A percentile compares a stretch with the other conserved stretches of the same genome.
Conservation (phyloP, 2,113 vertebrate species). For the Gila orcuttii region DNA sequence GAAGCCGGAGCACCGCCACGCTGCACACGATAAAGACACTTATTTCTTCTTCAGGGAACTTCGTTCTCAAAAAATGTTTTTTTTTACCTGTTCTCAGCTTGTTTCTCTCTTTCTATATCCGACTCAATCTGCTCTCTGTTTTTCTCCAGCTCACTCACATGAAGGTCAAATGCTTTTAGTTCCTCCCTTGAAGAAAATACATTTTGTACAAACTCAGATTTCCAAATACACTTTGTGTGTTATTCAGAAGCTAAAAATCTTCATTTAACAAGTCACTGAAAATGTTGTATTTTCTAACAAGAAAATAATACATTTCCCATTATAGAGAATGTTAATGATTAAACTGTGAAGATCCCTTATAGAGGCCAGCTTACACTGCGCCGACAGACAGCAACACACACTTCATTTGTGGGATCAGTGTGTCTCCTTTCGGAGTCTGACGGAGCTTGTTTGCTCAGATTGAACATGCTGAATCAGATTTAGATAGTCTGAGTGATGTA, state of each 20-base stretch:
- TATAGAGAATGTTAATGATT: neutral
- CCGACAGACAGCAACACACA: too few relatives aligned
- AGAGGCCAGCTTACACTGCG: neutral
- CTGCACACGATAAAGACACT: constrained; percentile 65
- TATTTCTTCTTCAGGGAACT: neutral
- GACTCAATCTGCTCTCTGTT: constrained; percentile 74
- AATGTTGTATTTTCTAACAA: neutral
- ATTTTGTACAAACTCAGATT: neutral
- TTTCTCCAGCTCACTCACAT: constrained; percentile 67
- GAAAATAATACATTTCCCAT: neutral
- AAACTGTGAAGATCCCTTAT: neutral
- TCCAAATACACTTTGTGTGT: neutral
- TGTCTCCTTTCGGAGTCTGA: too few relatives aligned
- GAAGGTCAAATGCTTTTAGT: constrained; percentile 73
- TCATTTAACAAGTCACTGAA: neutral
- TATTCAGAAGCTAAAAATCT: neutral
- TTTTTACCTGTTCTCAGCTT: constrained; percentile 78
- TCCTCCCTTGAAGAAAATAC: constrained; percentile 65
- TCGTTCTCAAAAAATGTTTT: constrained; percentile 49
- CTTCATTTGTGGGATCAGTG: too few relatives aligned
- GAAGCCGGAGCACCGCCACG: constrained; percentile 74
- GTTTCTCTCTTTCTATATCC: constrained; percentile 71
- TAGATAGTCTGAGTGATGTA: too few relatives aligned
- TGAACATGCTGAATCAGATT: too few relatives aligned
- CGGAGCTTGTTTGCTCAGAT: too few relatives aligned